Conservation (phyloP, 2,797 vertebrate species). For the Threskiornis aethiopicus region DNA sequence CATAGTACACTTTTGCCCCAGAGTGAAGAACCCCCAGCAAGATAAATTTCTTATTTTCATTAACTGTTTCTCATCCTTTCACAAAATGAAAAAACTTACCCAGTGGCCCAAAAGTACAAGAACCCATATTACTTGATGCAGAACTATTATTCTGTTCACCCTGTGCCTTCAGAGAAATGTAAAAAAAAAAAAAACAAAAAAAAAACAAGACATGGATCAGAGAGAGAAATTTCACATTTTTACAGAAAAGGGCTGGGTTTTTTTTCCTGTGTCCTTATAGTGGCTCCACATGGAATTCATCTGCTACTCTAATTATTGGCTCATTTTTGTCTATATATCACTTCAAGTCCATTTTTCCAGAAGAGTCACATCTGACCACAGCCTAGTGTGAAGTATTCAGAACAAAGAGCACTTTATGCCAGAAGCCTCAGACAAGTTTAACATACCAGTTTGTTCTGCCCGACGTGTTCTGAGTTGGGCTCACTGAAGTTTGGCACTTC, state of each 20-base stretch:
- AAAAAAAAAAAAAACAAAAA: neutral
- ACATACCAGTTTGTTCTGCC: constrained; percentile 91
- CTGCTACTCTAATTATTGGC: neutral
- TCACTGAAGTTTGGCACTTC: constrained; percentile 99
- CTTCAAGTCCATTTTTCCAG: neutral
- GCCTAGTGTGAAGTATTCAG: neutral
- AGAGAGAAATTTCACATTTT: neutral
- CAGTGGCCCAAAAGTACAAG: constrained; percentile 85
- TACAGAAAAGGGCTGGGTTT: neutral
- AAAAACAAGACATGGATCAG: neutral
- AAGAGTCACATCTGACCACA: neutral
- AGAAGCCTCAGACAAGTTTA: neutral
- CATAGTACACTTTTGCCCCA: neutral
- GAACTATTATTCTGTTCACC: constrained; percentile 91
- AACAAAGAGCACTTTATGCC: neutral
- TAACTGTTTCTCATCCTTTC: neutral
- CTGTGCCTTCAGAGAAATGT: constrained; percentile 79
- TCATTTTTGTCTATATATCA: neutral
- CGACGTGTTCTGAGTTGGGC: constrained; percentile 88
- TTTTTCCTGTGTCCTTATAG: neutral
- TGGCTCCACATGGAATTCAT: neutral
- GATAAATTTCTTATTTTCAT: neutral
- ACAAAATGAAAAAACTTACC: constrained; percentile 78
- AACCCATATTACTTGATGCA: constrained; percentile 84
- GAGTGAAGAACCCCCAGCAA: neutral